A percentile compares a stretch with the other conserved stretches of the same genome.
Evolutionary conservation across 2,113 vertebrate species (phyloP).

Genomic region (Kryptolebias marmoratus): DNA sequence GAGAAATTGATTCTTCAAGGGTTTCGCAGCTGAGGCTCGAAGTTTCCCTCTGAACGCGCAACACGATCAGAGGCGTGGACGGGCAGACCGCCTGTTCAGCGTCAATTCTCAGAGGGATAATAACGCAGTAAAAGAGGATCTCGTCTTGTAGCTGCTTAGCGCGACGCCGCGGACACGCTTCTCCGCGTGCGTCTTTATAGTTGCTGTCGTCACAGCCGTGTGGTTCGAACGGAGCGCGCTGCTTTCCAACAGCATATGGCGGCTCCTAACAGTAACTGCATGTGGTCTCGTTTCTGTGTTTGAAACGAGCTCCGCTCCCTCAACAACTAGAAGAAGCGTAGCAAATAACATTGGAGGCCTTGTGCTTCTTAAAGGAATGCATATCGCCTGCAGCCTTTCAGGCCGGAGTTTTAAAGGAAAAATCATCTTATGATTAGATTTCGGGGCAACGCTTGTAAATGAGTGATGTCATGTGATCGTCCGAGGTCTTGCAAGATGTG

Average conservation of each 20-base stretch:
- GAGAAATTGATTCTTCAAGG: slow-evolving; percentile 44
- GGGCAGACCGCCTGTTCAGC: not conserved
- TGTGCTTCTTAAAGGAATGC: no score
- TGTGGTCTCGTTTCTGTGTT: slow-evolving; percentile 15
- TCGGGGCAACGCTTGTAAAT: no score
- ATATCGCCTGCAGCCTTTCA: no score
- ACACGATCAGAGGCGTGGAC: not conserved
- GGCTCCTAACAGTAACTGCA: not conserved
- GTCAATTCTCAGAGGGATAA: slow-evolving; percentile 50
- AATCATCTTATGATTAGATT: no score
- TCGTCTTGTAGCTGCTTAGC: slow-evolving; percentile 36
- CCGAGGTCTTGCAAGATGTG: no score
- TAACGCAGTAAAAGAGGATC: slow-evolving; percentile 30
- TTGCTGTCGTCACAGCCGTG: slow-evolving; percentile 33
- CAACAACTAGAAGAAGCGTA: not conserved
- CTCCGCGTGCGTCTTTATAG: slow-evolving; percentile 46
- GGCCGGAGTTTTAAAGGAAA: no score
- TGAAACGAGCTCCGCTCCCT: slow-evolving; percentile 7
- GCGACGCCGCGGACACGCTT: slow-evolving; percentile 15
- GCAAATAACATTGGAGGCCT: not conserved
- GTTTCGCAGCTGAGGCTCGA: slow-evolving; percentile 31
- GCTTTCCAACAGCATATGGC: slow-evolving; percentile 40
- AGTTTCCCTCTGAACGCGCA: slow-evolving; percentile 29
- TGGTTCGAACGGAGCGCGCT: slow-evolving; percentile 41
- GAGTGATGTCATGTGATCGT: no score